Base-by-base conservation (phyloP, 2,113 vertebrate species). In the Diadophis punctatus region DNA sequence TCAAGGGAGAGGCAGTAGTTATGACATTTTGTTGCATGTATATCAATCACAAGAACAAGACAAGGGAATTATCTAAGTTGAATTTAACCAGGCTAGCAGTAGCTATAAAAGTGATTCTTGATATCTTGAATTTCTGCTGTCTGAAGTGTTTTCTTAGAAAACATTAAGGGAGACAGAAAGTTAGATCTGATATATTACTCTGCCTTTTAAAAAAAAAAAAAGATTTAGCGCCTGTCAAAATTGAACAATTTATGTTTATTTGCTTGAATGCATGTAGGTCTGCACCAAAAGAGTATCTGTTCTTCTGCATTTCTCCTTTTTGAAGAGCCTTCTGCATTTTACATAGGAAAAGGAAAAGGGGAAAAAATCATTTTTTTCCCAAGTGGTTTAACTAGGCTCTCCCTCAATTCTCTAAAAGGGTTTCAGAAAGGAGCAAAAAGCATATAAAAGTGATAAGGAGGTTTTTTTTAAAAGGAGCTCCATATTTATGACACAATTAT, bases 41-140 rank as follows among this genome's bases (percentile, higher is more conserved):
- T 22, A 34, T 0, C 0, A 1, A 63, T 85, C 94, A 23, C 11
- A 88, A 87, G 49, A 91, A 93, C 34, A 92, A 96, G 49, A 89
- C 74, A 92, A 92, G 39, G 68, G 14, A 94, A 91, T 56, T 87
- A 93, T 46, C 88, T 0, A 46, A 95, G 18, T 39, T 25, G 86
- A 34, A 95, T 92, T 91, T 92, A 93, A 96, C 90, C 23, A 93
- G 52, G 8, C 55, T 93, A 95, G 20, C 9, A 48, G n/a, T 93
- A 85, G 58, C 2, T 55, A 86, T n/a, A 89, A n/a, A 91, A 90
- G 92, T 89, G 0, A 80, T 93, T 91, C 52, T 89, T 48, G 22
- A 89, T 93, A 10, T 3, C 88, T 93, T 92, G 92, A 43, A 34
- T 60, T 93, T 93, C 90, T 55, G 34, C 2, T 88, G 68, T 34